Percentiles rank a stretch among this genome's conserved stretches.
Evolutionary conservation across 2,113 vertebrate species (phyloP).

Genomic region (Lasiurus borealis): DNA sequence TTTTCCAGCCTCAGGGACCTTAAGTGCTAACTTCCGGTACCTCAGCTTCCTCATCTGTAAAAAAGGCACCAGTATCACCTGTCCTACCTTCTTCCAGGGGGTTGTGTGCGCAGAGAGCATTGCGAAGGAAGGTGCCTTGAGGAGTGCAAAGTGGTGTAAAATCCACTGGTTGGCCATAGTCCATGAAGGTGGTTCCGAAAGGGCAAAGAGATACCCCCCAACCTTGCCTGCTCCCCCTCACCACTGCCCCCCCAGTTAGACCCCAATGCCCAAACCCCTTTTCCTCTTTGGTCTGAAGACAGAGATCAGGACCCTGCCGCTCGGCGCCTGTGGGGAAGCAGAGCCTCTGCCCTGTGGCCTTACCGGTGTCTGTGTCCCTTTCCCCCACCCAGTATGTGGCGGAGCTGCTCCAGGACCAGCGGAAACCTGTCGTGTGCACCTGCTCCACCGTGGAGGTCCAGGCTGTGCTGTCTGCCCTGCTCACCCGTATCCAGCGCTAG

Average conservation of each 20-base stretch:
- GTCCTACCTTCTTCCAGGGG: neutral
- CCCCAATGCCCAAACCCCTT: neutral
- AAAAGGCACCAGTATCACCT: neutral
- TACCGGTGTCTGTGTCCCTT: neutral
- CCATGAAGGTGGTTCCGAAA: neutral
- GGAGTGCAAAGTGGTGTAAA: neutral
- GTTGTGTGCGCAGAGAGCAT: neutral
- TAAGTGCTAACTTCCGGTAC: neutral
- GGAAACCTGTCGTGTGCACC: constrained; percentile 93
- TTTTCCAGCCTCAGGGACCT: neutral
- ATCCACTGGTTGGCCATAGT: neutral
- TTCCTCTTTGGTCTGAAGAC: neutral
- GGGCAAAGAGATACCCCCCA: neutral
- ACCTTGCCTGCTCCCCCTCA: neutral
- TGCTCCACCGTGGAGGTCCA: constrained; percentile 93
- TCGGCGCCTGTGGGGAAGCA: neutral
- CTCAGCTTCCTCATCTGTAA: neutral
- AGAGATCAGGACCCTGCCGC: neutral
- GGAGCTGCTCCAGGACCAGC: constrained; percentile 92
- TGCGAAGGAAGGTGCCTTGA: neutral
- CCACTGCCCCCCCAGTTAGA: neutral
- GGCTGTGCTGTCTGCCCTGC: constrained; percentile 91
- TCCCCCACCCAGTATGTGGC: constrained; percentile 88
- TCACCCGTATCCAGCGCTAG: constrained; percentile 96
- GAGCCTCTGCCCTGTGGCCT: neutral